Conservation (phyloP, 2,888 invertebrate genomes). For the Philhelius pedissequus region DNA sequence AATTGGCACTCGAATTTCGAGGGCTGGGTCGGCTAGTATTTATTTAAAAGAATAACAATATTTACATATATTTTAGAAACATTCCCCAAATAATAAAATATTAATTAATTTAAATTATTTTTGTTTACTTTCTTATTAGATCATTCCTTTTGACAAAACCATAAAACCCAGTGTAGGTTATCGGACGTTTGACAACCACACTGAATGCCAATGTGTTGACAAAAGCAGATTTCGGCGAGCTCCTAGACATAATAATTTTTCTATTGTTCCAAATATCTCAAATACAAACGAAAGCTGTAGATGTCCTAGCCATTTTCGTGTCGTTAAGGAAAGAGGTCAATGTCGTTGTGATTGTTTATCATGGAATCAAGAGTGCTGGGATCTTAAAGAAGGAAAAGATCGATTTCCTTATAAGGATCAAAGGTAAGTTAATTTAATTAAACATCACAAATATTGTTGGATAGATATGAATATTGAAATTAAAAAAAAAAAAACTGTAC, state of each 20-base stretch:
- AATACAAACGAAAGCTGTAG: conserved; percentile 44
- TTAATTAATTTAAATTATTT: background rate
- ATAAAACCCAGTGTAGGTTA: conserved; percentile 61
- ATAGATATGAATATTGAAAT: too few species aligned
- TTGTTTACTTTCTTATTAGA: conserved; percentile 27
- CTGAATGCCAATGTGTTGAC: conserved; percentile 76
- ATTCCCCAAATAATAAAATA: background rate
- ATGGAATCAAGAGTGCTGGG: conserved; percentile 81
- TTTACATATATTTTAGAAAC: too few species aligned
- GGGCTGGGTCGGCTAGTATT: too few species aligned
- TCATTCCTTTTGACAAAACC: conserved; percentile 60
- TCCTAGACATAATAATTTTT: background rate
- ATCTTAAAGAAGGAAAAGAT: conserved; percentile 83
- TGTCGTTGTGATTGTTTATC: conserved; percentile 85
- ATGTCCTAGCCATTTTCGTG: conserved; percentile 77
- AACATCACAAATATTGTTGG: too few species aligned
- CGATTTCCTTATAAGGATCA: conserved; percentile 83
- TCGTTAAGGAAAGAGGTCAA: conserved; percentile 74
- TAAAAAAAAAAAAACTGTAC: too few species aligned
- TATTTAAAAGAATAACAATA: too few species aligned
- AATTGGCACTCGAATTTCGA: too few species aligned
- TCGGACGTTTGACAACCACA: conserved; percentile 74
- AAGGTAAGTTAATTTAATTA: conserved; percentile 79
- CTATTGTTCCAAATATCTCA: background rate
- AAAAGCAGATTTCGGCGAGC: conserved; percentile 24